Conservation (phyloP, 2,888 invertebrate genomes). For the Pasiphila rectangulata region DNA sequence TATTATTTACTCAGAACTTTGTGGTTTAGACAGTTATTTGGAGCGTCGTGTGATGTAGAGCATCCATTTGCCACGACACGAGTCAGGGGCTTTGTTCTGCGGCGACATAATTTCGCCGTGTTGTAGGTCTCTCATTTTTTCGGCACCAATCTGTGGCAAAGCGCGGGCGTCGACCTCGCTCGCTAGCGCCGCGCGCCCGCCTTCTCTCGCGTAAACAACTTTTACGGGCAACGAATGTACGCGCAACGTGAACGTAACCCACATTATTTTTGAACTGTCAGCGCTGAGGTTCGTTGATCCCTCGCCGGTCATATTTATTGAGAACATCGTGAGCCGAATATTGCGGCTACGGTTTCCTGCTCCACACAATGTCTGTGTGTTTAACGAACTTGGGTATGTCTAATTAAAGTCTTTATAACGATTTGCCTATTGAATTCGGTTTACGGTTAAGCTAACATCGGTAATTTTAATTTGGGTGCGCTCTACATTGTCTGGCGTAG, state of each 20-base stretch:
- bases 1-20: too few relatives aligned
- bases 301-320: constrained; percentile 70
- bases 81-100: constrained; percentile 64
- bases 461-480: constrained; percentile 24
- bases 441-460: constrained; percentile 30
- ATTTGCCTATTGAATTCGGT: constrained; percentile 33
- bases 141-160: constrained; percentile 71
- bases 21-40: constrained; percentile 15
- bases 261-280: constrained; percentile 81
- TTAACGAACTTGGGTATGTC: constrained; percentile 50
- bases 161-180: constrained; percentile 63
- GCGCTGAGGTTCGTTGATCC: constrained; percentile 76
- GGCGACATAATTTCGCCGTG: constrained; percentile 67
- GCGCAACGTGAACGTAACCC: constrained; percentile 79
- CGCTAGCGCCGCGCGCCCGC: constrained; percentile 51
- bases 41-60: constrained; percentile 20
- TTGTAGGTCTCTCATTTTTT: constrained; percentile 77
- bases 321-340: constrained; percentile 63
- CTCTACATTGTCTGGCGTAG: constrained; percentile 26
- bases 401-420: constrained; percentile 30
- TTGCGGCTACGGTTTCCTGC: constrained; percentile 67
- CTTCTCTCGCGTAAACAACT: constrained; percentile 71
- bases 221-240: constrained; percentile 78
- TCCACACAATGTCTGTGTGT: constrained; percentile 43
- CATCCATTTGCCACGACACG: constrained; percentile 38